Conservation (phyloP, 2,888 invertebrate genomes). For the Acleris literana region DNA sequence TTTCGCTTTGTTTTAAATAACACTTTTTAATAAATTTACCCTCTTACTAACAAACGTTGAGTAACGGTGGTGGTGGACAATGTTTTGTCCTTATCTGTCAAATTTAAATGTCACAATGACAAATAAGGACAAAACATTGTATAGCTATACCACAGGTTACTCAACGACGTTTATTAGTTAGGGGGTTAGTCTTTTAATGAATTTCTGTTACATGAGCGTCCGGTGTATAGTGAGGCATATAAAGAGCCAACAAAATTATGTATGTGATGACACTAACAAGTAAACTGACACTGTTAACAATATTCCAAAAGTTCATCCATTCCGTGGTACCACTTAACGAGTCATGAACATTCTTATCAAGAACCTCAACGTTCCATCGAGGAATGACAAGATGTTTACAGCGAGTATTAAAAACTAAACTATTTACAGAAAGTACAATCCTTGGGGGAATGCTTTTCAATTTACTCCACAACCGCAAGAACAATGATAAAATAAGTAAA, state of each 20-base stretch:
- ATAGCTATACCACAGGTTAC: too few species aligned
- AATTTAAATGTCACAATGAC: too few species aligned
- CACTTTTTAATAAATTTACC: too few species aligned
- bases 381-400: conserved; percentile 46
- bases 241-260: conserved; percentile 45
- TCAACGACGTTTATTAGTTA: too few species aligned
- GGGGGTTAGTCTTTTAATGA: background rate
- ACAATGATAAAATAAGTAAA: conserved; percentile 45
- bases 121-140: too few species aligned
- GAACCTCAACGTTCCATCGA: conserved; percentile 42
- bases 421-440: conserved; percentile 46
- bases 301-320: conserved; percentile 52
- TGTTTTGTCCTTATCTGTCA: too few species aligned
- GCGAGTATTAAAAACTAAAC: conserved; percentile 42
- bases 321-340: conserved; percentile 37
- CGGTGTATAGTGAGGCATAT: conserved; percentile 43
- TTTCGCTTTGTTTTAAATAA: too few species aligned
- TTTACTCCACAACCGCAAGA: conserved; percentile 45
- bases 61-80: too few species aligned
- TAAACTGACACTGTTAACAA: conserved; percentile 45
- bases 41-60: too few species aligned
- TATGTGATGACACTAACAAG: conserved; percentile 44
- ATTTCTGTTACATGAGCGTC: background rate
- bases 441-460: conserved; percentile 38
- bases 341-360: conserved; percentile 28